Base-by-base conservation (phyloP, 2,888 invertebrate genomes). In the Drosophila eohydei region DNA sequence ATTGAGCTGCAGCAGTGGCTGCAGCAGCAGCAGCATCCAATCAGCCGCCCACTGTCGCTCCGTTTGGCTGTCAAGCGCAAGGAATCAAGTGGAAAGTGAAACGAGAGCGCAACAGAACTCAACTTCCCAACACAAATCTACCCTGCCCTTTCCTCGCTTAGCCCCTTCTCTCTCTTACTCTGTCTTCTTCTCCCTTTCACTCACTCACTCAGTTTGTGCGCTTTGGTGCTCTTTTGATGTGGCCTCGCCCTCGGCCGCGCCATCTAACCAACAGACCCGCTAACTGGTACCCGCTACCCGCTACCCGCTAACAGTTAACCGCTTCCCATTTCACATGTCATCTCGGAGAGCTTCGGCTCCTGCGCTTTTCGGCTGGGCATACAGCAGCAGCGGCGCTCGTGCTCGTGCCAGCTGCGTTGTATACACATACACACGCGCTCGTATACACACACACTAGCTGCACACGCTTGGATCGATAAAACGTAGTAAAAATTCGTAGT, bases 401-500 rank as follows among this genome's bases (percentile, higher is more conserved):
- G 64, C 41, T 61, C 56, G 50, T 61, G 76, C 75, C 78, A 80
- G 78, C 76, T 77, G 67, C 56, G 68, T 46, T 60, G 44, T 68
- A 69, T 66, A 54, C 64, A 54, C 44, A 62, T 54, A 59, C 55
- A 65, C 59, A 57, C 28, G 46, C 41, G 46, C 41, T 67, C 38
- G 21, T 21, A 36, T 41, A 66, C 26, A 54, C 40, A 71, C 38
- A 71, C 26, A 28, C n/a, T 32, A 32, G 36, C 43, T 50, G 12
- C 44, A 68, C 48, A 44, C 51, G 52, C 34, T 21, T 43, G 89
- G 90, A 90, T 88, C 88, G 85, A 88, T 88, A 90, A 88, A 88
- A 84, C 90, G 88, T 88, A 88, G 88, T 88, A 88, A 88, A 88
- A 90, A 80, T 90, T 79, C 81, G 88, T 88, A 88, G 88, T 88